Evolutionary conservation across 2,797 vertebrate genomes (phyloP).

Genomic region (Florisuga fusca): DNA sequence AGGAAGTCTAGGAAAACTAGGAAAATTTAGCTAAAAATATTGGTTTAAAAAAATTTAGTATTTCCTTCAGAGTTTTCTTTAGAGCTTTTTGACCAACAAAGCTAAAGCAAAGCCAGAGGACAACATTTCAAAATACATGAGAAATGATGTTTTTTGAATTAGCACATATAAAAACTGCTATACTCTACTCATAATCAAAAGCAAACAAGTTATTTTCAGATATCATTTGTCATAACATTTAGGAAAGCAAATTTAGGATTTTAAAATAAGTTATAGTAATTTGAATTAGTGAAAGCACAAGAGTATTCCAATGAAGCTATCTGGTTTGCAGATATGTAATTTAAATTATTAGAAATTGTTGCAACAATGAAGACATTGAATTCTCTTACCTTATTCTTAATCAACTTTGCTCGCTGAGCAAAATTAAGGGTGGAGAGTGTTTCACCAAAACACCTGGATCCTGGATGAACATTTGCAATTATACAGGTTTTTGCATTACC

Average conservation of each 20-base stretch:
- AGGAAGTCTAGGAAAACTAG: too few species aligned
- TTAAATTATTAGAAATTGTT: background rate
- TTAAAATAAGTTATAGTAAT: background rate
- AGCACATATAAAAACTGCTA: background rate
- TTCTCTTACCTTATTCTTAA: conserved; percentile 93
- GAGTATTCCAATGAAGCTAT: background rate
- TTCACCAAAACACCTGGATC: conserved; percentile 95
- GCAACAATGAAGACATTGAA: background rate
- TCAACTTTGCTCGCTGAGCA: conserved; percentile 95
- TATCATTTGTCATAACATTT: background rate
- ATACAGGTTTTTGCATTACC: conserved; percentile 97
- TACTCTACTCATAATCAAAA: background rate
- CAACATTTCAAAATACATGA: background rate
- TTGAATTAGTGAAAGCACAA: background rate
- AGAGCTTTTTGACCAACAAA: background rate
- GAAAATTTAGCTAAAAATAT: background rate
- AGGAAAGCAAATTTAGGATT: background rate
- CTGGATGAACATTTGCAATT: conserved; percentile 96
- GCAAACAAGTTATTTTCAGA: background rate
- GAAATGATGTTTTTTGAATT: background rate
- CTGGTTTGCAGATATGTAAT: background rate
- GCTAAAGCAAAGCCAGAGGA: background rate
- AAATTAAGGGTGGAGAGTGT: conserved; percentile 95
- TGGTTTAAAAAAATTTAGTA: background rate
- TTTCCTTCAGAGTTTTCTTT: background rate